Evolutionary conservation across 2,797 vertebrate species (phyloP).

Genomic region (Hydrocynus forskahlii): DNA sequence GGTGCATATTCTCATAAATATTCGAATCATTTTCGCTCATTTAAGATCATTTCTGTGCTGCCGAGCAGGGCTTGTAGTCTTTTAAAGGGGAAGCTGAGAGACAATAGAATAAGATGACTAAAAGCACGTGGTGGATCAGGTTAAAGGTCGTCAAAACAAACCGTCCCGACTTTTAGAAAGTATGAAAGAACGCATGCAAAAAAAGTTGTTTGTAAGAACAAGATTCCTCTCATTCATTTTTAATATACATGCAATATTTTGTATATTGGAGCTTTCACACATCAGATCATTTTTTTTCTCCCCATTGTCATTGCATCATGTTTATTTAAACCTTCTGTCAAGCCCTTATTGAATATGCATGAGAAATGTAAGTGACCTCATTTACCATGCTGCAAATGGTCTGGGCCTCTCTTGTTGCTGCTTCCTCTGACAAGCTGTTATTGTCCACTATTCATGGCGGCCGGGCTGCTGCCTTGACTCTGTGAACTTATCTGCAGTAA

Average conservation of each 20-base stretch:
- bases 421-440: conserved; percentile 39
- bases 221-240: conserved; percentile 18
- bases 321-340: conserved; percentile 55
- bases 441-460: conserved; percentile 29
- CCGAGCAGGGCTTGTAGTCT: neutral
- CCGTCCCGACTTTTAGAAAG: neutral
- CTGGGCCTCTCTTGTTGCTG: conserved; percentile 18
- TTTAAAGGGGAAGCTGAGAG: neutral
- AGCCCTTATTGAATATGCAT: conserved; percentile 56
- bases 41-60: neutral
- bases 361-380: conserved; percentile 48
- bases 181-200: neutral
- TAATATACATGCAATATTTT: conserved; percentile 22
- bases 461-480: conserved; percentile 17
- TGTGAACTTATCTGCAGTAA: conserved; percentile 35
- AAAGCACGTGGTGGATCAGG: neutral
- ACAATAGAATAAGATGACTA: neutral
- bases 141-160: neutral
- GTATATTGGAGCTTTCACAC: conserved; percentile 21
- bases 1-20: neutral
- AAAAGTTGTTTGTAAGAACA: neutral
- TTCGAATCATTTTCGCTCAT: neutral
- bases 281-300: conserved; percentile 29
- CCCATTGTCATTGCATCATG: conserved; percentile 48
- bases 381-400: conserved; percentile 37